Conservation (phyloP, 2,797 vertebrate genomes). For the Hypotaenidia philippensis region DNA sequence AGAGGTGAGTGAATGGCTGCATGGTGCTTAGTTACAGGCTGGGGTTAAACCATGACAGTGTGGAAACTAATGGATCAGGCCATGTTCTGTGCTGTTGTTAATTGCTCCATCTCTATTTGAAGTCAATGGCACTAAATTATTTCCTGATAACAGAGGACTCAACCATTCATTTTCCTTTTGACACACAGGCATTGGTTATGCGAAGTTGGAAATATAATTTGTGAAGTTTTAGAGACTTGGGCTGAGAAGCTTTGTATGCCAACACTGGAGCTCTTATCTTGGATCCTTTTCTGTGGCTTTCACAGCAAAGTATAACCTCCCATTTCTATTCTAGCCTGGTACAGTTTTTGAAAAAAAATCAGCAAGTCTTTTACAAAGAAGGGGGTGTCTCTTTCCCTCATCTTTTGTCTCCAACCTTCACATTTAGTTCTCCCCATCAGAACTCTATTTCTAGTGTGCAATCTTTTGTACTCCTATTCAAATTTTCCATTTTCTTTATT, state of each 20-base stretch:
- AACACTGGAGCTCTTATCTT: not conserved
- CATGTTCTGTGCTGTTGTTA: not conserved
- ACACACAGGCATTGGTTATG: not conserved
- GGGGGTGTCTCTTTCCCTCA: not conserved
- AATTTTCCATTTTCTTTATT: constrained; percentile 4
- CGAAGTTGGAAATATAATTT: constrained; percentile 22
- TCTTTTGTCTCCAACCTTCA: constrained; percentile 7
- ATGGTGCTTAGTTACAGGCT: too few species aligned
- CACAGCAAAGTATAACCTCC: not conserved
- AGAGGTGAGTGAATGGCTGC: too few species aligned
- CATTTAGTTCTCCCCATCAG: not conserved
- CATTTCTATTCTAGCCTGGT: not conserved
- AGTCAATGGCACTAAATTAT: not conserved
- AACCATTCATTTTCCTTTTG: constrained; percentile 8
- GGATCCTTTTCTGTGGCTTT: constrained; percentile 4
- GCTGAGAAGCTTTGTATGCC: not conserved
- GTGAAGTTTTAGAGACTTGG: not conserved
- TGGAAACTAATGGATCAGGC: not conserved
- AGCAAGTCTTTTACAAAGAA: not conserved
- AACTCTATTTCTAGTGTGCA: not conserved
- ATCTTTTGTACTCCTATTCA: not conserved
- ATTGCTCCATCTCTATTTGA: constrained; percentile 1
- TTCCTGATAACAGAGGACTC: not conserved
- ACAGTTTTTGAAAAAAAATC: not conserved
- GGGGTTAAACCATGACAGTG: too few species aligned